Base-by-base conservation (phyloP, 30 jellyfish, hydroid and myxozoan genomes). In the Aurelia sp. region DNA sequence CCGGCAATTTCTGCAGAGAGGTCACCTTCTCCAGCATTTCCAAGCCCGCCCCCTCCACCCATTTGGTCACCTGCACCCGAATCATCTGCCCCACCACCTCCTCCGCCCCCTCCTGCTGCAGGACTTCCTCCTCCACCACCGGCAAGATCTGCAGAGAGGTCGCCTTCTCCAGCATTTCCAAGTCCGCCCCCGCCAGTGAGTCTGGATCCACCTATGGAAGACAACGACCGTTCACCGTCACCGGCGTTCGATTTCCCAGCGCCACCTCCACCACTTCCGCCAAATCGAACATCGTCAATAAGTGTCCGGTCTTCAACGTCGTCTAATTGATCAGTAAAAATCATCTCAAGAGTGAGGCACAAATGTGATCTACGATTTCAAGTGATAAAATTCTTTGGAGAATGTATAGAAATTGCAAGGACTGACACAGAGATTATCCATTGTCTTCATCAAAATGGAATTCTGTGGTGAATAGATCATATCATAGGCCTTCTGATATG, bases 251-350 rank as follows among this genome's bases (percentile, higher is more conserved):
- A 81, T 66, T 81, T 81, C 71, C 91, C 91, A 7, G 50, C 50
- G 50, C 50, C 50, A 37, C 50, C 50, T 19, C 77, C 91, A 41
- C 91, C 91, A 1, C 91, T 84, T 2, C 91, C 91, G 12, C 91
- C 91, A 22, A 30, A 57, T 18, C 91, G 85, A 18, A 78, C 89
- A 21, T 72, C 86, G 5, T 63, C 91, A 4, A 68, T 84, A 35
- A 62, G 84, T 37, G 10, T 37, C 50, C 50, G 50, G 50, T 37
- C 50, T 37, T 37, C 50, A 37, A 37, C 50, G 50, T 37, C 50
- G 50, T 37, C 50, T 5, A 37, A 37, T 37, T 37, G 50, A 37
- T 37, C 50, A 37, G 4, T 37, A 10, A 10, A 37, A 37, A 3
- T 37, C 50, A 37, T 0, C 9, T 1, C 11, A 37, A 7, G 50